Evolutionary conservation across 1,140 invertebrate genomes (phyloP), one percentile per base, ranked within the genome.

Genomic region (Lethrus apterus): DNA sequence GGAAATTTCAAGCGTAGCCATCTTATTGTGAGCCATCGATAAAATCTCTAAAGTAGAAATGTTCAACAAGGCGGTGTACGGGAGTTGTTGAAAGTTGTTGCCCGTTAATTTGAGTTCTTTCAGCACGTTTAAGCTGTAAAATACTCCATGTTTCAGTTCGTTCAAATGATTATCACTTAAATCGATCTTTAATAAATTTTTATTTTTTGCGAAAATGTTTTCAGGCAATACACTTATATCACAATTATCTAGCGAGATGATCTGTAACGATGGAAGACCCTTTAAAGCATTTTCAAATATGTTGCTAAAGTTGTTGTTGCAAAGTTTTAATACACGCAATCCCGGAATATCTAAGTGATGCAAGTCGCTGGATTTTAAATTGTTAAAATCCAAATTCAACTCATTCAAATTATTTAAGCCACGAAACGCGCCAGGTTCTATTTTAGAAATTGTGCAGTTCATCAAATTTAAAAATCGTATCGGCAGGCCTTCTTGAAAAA

Each of bases 221-320:
- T 79, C 74, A 0, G 84, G 83, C 29, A 90, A 61, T 31, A 74
- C 69, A 1, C 62, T 61, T 54, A 91, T 77, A 35, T 79, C 74
- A 21, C 82, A 81, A 52, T 78, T 71, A 58, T 87, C 80, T 50
- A 89, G 56, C 2, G 75, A 69, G 1, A 92, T 62, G 9, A 78
- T 75, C 56, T 86, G 83, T 20, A 93, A 63, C 0, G 82, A 83
- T 1, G 81, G 80, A 46, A 93, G 63, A 21, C 84, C 83, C 33
- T 80, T 77, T 36, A 91, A 76, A 13, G 82, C 77, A 48, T 73
- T 73, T 11, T 77, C 74, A 31, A 78, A 76, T 26, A 87, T 67
- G 31, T 79, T 70, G 15, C 76, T 81, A 56, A 89, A 84, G 64
- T 90, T 86, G 62, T 91, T 92, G 35, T 77, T 70, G 2, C 84